phyloP scores from a whole-genome alignment of 2,113 vertebrate genomes.

The Aspidoscelis tigris region DNA sequence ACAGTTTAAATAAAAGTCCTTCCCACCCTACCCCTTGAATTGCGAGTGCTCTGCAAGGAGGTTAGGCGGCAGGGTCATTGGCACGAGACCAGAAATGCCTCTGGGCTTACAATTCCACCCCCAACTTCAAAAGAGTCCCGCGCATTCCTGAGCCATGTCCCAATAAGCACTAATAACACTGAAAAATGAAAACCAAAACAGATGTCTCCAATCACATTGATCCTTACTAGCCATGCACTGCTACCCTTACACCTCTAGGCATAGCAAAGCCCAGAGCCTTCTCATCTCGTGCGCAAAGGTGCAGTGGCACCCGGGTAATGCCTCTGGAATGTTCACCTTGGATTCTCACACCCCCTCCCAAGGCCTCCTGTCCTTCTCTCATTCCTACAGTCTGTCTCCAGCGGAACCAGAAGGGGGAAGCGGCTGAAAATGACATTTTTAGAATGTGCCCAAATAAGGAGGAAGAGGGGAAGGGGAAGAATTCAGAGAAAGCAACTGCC shows the following conservation, averaged over 20 bases:
- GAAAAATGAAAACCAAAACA: constrained; percentile 87
- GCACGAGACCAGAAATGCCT: constrained; percentile 75
- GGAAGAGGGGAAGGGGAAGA: too few species aligned
- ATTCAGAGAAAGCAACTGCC: too few species aligned
- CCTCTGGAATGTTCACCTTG: constrained; percentile 61
- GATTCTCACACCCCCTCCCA: neutral
- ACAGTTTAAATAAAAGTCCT: constrained; percentile 24
- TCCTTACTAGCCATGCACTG: constrained; percentile 80
- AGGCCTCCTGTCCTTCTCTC: constrained; percentile 19
- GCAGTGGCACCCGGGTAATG: constrained; percentile 46
- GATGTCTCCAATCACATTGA: constrained; percentile 83
- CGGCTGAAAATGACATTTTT: constrained; percentile 63
- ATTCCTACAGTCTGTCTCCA: constrained; percentile 71
- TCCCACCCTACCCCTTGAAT: constrained; percentile 38
- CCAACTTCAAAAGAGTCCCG: constrained; percentile 82
- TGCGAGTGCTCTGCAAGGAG: constrained; percentile 75
- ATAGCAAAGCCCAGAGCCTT: constrained; percentile 66
- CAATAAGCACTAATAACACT: constrained; percentile 88
- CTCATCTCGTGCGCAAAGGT: constrained; percentile 70
- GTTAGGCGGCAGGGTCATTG: constrained; percentile 82
- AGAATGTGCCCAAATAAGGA: constrained; percentile 52
- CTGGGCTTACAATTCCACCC: constrained; percentile 77
- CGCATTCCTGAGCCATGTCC: constrained; percentile 85
- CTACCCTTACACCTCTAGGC: constrained; percentile 79
- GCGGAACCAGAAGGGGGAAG: constrained; percentile 59